phyloP scores from a whole-genome alignment of 2,888 invertebrate genomes.

The Tachina grossa region DNA sequence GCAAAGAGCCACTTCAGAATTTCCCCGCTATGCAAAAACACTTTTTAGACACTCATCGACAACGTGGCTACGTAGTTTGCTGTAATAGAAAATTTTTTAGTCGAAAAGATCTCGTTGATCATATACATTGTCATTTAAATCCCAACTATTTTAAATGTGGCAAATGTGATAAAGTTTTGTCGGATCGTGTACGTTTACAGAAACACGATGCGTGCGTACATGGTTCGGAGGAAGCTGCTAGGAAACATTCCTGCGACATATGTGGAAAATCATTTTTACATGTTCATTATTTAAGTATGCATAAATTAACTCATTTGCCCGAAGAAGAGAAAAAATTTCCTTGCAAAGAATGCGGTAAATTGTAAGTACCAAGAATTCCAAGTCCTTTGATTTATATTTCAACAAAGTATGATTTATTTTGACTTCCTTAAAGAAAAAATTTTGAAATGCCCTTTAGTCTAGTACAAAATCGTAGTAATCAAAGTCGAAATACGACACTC shows the following conservation, averaged over 20 bases:
- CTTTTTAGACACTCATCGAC: constrained; percentile 67
- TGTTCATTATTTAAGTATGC: constrained; percentile 77
- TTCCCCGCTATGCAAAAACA: constrained; percentile 65
- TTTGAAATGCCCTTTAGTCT: no score
- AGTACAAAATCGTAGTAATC: no score
- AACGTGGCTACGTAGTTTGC: constrained; percentile 79
- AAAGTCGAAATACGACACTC: no score
- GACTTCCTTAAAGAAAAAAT: no score
- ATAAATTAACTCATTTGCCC: constrained; percentile 77
- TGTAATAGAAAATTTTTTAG: constrained; percentile 81
- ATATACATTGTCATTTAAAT: constrained; percentile 81
- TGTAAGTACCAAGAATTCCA: constrained; percentile 71
- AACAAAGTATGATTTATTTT: no score
- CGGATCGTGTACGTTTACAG: constrained; percentile 73
- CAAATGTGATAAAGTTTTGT: constrained; percentile 77
- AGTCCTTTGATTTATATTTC: no score
- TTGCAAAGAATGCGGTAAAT: constrained; percentile 80
- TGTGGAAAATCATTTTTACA: constrained; percentile 76
- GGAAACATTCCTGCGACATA: constrained; percentile 74
- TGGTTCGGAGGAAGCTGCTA: constrained; percentile 42
- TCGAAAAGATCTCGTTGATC: constrained; percentile 80
- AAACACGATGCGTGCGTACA: no score
- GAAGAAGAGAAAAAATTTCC: constrained; percentile 79
- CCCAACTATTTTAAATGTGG: constrained; percentile 81
- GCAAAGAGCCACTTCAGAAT: constrained; percentile 32